Base-by-base conservation (phyloP, 2,888 invertebrate genomes). In the Sminthurinus aureus region DNA sequence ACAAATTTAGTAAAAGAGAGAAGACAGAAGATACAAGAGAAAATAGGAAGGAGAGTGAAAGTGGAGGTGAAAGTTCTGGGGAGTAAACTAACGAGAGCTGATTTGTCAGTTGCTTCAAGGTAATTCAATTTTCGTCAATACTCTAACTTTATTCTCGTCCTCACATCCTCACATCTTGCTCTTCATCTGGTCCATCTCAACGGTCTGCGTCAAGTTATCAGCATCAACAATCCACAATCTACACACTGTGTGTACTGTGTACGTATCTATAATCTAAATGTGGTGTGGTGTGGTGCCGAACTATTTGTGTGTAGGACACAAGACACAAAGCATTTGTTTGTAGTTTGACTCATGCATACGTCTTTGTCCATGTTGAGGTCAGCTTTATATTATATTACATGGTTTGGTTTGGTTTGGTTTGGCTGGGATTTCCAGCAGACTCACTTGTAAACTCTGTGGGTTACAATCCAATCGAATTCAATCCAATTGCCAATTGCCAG, bases 101-200 rank as follows among this genome's bases (percentile, higher is more conserved):
- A 83, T 83, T 83, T 78, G 71, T 67, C 79, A 50, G 38, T 22
- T 71, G 51, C 78, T 26, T 69, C 20, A 67, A 52, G 67, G 78
- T 83, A 83, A 83, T 83, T 79, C 83, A 83, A 83, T 83, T 78
- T 78, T 64, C 22, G 13, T 50, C 67, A 58, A 50, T 66, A 67
- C 38, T n/a, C 9, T 71, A 52, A 79, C 66, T 66, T 79, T 51
- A 51, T 67, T 79, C 58, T 20, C 15, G 18, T 24, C 24, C 24
- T n/a, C 20, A 67, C 67, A 67, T 22, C n/a, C 18, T 9, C 64
- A 64, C n/a, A 64, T 9, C 38, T 38, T 38, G 38, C 64, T 18
- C 64, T 64, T n/a, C n/a, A 64, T 58, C 58, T 58, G 58, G 58
- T 38, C 38, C 38, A 38, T 38, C 69, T 69, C 22, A 69, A 20